Evolutionary conservation across 2,113 vertebrate species (phyloP).

Genomic region (Mormyrus iriodes): DNA sequence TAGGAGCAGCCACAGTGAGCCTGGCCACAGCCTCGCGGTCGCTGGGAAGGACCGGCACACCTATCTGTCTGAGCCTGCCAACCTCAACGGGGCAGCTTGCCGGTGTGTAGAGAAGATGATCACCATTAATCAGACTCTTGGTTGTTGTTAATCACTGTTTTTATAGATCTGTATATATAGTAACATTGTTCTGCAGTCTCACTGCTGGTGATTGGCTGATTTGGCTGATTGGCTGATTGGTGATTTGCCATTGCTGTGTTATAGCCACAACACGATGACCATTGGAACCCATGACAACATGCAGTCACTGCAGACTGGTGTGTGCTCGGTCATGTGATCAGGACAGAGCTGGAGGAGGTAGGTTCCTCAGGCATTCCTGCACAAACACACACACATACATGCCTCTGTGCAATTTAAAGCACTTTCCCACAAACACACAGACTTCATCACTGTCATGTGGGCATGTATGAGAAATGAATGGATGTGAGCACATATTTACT

Average conservation of each 20-base stretch:
- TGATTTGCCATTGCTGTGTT: neutral
- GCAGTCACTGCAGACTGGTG: constrained; percentile 73
- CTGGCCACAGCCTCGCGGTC: constrained; percentile 40
- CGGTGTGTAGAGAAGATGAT: constrained; percentile 32
- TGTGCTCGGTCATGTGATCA: constrained; percentile 87
- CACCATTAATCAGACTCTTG: neutral
- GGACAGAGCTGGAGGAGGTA: constrained; percentile 1
- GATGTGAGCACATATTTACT: neutral
- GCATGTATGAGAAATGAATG: neutral
- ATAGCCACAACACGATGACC: constrained; percentile 62
- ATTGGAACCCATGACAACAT: constrained; percentile 54
- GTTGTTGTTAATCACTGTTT: neutral
- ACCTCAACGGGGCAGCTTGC: constrained; percentile 51
- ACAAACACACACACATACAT: neutral
- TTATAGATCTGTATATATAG: neutral
- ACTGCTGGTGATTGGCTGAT: neutral
- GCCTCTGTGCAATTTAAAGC: neutral
- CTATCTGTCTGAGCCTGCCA: constrained; percentile 65
- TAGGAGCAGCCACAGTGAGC: constrained; percentile 43
- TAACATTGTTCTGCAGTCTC: neutral
- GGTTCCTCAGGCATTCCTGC: neutral
- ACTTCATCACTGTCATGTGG: neutral
- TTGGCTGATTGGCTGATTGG: neutral
- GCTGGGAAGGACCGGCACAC: constrained; percentile 53
- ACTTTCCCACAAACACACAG: neutral